Conservation (phyloP, 1,140 invertebrate species). For the Aphidius ervi region DNA sequence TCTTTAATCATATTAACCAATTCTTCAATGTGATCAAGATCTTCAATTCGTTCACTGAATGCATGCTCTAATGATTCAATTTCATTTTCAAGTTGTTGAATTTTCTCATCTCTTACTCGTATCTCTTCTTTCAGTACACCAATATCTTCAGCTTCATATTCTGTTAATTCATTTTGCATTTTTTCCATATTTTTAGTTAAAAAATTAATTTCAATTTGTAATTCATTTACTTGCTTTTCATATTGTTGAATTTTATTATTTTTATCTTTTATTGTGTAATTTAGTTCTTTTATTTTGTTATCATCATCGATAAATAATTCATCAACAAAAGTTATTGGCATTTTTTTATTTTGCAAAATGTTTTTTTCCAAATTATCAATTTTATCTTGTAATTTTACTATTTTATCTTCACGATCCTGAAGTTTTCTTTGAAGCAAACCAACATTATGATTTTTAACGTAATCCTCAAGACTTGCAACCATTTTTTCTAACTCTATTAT, state of each 20-base stretch:
- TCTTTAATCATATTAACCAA: conserved; percentile 38
- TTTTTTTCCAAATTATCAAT: conserved; percentile 30
- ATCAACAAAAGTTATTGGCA: neutral
- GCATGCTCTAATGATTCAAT: conserved; percentile 41
- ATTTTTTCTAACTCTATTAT: conserved; percentile 44
- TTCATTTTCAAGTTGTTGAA: conserved; percentile 39
- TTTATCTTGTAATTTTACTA: conserved; percentile 38
- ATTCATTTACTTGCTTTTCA: conserved; percentile 35
- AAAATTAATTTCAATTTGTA: conserved; percentile 31
- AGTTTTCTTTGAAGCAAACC: conserved; percentile 41
- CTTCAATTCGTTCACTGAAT: conserved; percentile 37
- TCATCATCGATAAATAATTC: conserved; percentile 30
- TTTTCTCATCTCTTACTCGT: conserved; percentile 33
- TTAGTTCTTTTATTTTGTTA: conserved; percentile 43
- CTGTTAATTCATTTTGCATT: conserved; percentile 30
- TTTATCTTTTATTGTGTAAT: conserved; percentile 37
- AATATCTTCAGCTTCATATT: conserved; percentile 34
- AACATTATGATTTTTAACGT: conserved; percentile 43
- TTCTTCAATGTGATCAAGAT: conserved; percentile 44
- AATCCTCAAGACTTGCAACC: conserved; percentile 44
- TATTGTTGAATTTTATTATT: conserved; percentile 38
- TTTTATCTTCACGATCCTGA: conserved; percentile 40
- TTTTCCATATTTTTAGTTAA: conserved; percentile 28
- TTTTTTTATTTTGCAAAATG: conserved; percentile 17
- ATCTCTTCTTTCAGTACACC: conserved; percentile 40